Conservation (phyloP, 2,113 vertebrate species). For the Beaufortia kweichowensis region DNA sequence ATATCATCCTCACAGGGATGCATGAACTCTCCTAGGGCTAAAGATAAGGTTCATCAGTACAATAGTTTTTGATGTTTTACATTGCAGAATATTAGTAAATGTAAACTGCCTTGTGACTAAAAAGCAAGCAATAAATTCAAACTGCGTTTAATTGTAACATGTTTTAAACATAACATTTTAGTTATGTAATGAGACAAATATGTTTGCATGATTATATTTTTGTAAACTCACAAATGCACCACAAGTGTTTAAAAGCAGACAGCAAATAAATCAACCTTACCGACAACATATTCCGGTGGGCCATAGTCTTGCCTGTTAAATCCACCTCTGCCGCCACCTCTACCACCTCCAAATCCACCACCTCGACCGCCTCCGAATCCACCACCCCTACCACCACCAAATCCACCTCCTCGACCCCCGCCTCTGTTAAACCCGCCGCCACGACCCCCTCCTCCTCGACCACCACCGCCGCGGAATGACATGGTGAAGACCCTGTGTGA, state of each 20-base stretch:
- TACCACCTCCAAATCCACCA: slow-evolving; percentile 52
- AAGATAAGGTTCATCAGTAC: slow-evolving; percentile 15
- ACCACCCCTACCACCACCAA: slow-evolving; percentile 50
- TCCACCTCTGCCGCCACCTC: slow-evolving; percentile 76
- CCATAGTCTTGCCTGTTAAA: slow-evolving; percentile 91
- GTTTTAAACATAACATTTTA: too few species aligned
- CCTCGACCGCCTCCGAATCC: slow-evolving; percentile 51
- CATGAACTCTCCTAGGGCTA: slow-evolving; percentile 92
- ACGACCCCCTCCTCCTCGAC: slow-evolving; percentile 64
- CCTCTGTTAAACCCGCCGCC: slow-evolving; percentile 63
- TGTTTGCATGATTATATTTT: too few species aligned
- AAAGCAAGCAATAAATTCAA: too few species aligned
- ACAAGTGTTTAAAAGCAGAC: too few species aligned
- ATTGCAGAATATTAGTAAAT: too few species aligned
- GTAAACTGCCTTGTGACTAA: too few species aligned
- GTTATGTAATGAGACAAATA: too few species aligned
- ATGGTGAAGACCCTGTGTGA: slow-evolving; percentile 66
- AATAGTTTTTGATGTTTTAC: neutral
- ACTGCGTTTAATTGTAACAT: too few species aligned
- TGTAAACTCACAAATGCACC: too few species aligned
- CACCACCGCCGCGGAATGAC: slow-evolving; percentile 85
- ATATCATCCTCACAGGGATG: slow-evolving; percentile 97
- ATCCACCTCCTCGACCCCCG: slow-evolving; percentile 62
- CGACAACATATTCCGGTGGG: slow-evolving; percentile 90
- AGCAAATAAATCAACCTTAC: slow-evolving; percentile 69